These are phyloP conservation scores for Chymomyza caudatula DNA, from an alignment of 2,888 invertebrate genomes.

Conservation along the genomic window DNA sequence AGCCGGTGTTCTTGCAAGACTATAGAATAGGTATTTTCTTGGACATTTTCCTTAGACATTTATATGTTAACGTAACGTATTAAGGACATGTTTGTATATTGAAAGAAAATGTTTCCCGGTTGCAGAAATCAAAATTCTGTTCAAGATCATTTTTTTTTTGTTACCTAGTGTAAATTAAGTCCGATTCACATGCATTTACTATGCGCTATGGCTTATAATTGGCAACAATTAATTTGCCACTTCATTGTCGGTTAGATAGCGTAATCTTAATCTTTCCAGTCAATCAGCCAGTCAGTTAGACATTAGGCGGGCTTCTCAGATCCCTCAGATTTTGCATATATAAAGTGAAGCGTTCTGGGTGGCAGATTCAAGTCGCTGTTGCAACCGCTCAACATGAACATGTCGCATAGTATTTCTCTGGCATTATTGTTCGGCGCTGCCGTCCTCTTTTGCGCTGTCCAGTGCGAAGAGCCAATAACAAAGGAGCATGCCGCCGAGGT, in stretches of 20 bases:
- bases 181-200: neutral
- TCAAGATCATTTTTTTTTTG: no score
- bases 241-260: neutral
- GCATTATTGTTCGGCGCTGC: slow-evolving; percentile 26
- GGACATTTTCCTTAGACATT: no score
- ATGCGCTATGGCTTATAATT: slow-evolving; percentile 9
- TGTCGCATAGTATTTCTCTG: slow-evolving; percentile 46
- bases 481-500: slow-evolving; percentile 56
- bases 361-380: neutral
- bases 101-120: no score
- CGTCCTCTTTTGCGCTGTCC: neutral
- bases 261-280: slow-evolving; percentile 26
- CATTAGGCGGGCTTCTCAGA: neutral
- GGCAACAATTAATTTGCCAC: slow-evolving; percentile 7
- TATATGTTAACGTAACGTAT: no score
- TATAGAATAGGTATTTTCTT: no score
- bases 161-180: no score
- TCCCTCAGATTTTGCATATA: neutral
- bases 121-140: no score
- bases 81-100: no score
- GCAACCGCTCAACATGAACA: slow-evolving; percentile 13
- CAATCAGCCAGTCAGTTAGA: slow-evolving; percentile 17
- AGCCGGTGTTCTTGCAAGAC: no score
- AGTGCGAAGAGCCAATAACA: slow-evolving; percentile 39
- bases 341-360: neutral